Evolutionary conservation across 1,140 invertebrate genomes (phyloP).

Genomic region (Zaprionus capensis): DNA sequence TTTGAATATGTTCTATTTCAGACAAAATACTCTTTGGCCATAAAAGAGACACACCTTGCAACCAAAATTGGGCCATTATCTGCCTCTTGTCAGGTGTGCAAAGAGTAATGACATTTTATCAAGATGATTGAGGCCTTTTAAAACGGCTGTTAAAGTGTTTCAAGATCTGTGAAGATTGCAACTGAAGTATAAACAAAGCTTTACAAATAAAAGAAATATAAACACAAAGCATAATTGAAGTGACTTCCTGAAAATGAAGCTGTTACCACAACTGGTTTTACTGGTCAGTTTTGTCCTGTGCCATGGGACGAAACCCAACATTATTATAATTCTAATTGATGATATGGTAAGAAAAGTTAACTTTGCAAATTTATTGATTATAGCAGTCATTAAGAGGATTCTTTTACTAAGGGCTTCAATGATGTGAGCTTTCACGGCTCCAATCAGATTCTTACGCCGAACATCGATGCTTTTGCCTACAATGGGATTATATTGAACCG

Average conservation of each 20-base stretch:
- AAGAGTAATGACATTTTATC: slow-evolving; percentile 8
- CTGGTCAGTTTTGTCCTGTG: slow-evolving; percentile 22
- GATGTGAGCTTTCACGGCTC: slow-evolving; percentile 96
- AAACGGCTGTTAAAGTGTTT: neutral
- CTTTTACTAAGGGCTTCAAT: slow-evolving; percentile 90
- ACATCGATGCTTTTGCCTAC: slow-evolving; percentile 92
- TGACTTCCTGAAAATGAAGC: slow-evolving; percentile 2
- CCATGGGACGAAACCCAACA: slow-evolving; percentile 59
- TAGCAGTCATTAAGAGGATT: too few species aligned
- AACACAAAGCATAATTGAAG: slow-evolving; percentile 8
- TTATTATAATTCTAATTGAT: slow-evolving; percentile 75
- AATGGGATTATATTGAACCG: slow-evolving; percentile 91
- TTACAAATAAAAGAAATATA: slow-evolving; percentile 7
- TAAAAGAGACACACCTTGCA: neutral
- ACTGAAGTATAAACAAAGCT: slow-evolving; percentile 2
- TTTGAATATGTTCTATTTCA: neutral
- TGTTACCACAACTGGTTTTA: neutral
- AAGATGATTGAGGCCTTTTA: neutral
- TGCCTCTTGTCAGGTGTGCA: neutral
- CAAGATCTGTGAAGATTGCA: slow-evolving; percentile 4
- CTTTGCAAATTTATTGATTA: neutral
- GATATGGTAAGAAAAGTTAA: slow-evolving; percentile 62
- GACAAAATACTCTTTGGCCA: neutral
- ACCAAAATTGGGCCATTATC: neutral
- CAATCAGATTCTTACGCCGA: slow-evolving; percentile 92